Evolutionary conservation across 2,888 invertebrate species (phyloP).

Genomic region (Latrodectus hesperus): DNA sequence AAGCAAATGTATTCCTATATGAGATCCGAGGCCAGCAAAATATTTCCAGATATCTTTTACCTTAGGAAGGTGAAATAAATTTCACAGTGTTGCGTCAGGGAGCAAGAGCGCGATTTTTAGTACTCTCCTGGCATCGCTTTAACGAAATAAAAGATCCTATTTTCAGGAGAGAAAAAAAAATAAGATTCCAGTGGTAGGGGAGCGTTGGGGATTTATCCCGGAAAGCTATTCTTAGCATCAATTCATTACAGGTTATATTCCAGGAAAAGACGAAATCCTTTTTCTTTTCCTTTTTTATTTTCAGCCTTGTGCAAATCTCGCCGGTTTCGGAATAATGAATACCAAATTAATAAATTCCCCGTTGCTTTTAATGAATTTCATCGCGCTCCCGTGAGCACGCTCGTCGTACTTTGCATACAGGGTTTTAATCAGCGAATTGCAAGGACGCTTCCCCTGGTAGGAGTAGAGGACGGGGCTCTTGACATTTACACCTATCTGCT

Average conservation of each 20-base stretch:
- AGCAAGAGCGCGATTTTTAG: neutral
- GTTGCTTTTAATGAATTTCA: constrained; percentile 24
- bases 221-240: neutral
- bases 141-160: neutral
- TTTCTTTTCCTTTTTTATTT: neutral
- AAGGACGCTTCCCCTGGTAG: neutral
- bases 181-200: too few relatives aligned
- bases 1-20: neutral
- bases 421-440: constrained; percentile 27
- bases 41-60: neutral
- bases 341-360: constrained; percentile 48
- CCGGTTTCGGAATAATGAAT: constrained; percentile 38
- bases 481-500: constrained; percentile 12
- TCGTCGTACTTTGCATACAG: constrained; percentile 5
- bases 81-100: neutral
- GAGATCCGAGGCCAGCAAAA: neutral
- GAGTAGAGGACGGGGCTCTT: neutral
- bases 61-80: neutral
- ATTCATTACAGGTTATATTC: constrained; percentile 5
- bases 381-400: constrained; percentile 4
- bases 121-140: neutral
- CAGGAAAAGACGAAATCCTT: neutral
- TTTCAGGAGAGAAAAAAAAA: too few relatives aligned
- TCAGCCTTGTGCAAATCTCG: neutral
- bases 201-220: neutral